Evolutionary conservation across 1,140 invertebrate genomes (phyloP).

Genomic region (Drosophila sp.): DNA sequence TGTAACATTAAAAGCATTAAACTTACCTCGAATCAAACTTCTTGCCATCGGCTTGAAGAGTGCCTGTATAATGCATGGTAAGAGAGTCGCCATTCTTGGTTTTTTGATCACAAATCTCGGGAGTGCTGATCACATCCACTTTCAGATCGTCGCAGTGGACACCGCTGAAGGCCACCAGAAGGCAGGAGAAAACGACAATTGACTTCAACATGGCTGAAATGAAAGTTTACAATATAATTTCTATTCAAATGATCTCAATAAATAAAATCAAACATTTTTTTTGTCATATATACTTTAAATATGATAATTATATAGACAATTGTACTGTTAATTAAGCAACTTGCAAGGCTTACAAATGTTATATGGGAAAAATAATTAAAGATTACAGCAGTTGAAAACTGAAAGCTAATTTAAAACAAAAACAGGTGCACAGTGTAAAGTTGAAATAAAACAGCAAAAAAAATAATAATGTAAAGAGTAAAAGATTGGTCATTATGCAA

Average conservation of each 20-base stretch:
- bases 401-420: conserved; percentile 61
- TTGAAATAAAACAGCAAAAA: conserved; percentile 33
- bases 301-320: too few species aligned
- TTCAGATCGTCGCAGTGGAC: conserved; percentile 88
- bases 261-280: neutral
- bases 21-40: conserved; percentile 97
- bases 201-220: conserved; percentile 79
- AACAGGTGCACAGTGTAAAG: conserved; percentile 58
- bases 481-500: conserved; percentile 81
- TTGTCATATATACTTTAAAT: too few species aligned
- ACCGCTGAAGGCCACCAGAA: conserved; percentile 84
- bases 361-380: conserved; percentile 2
- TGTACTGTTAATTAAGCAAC: too few species aligned
- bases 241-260: neutral
- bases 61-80: conserved; percentile 97
- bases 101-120: conserved; percentile 92
- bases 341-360: too few species aligned
- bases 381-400: conserved; percentile 38
- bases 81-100: conserved; percentile 95
- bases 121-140: conserved; percentile 91
- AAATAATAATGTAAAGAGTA: conserved; percentile 24
- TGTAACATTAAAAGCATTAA: conserved; percentile 4
- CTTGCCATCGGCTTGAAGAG: conserved; percentile 91
- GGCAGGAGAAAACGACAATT: conserved; percentile 78
- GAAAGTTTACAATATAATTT: neutral